Base-by-base conservation (phyloP, 2,113 vertebrate genomes). In the Pardalotus punctatus region DNA sequence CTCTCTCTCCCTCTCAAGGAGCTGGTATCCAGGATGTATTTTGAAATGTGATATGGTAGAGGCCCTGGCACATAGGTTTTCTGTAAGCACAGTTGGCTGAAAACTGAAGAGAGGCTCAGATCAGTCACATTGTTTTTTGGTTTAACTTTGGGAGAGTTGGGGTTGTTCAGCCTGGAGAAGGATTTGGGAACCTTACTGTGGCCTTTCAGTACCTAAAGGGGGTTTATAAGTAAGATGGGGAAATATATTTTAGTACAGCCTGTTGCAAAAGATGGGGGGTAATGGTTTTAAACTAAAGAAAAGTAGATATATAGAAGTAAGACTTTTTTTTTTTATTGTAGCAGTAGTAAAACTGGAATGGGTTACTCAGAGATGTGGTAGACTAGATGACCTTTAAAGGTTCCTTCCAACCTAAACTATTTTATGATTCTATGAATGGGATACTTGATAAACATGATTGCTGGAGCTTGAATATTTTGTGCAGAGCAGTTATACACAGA, bases 1-100 rank as follows among this genome's bases (percentile, higher is more conserved):
- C 62, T 36, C 57, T 45, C 38, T 24, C 40, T 33, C 82, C 17
- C 0, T 33, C 82, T 14, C 0, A 0, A 86, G 43, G 35, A 86
- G 22, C 38, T 43, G 12, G 24, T 35, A 51, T 40, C 24, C 42
- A 74, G n/a, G 24, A 27, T 71, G 28, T 42, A 31, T 64, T 81
- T 88, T 88, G 56, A 73, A 73, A 73, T 35, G 31, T 3, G 4
- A 1, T 36, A n/a, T 28, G 28, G 36, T 24, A 81, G 33, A 45
- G 29, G 21, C 48, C 28, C 43, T 53, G 38, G 23, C 47, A 71
- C 0, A 0, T 3, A 21, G 11, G 10, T 48, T 54, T 67, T 69
- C 48, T 53, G 1, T 18, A 79, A 73, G 29, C 24, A 73, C 38
- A 53, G 50, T 5, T 66, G 31, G 16, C 35, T 73, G 54, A 54